Percentiles rank a stretch among this genome's conserved stretches.
phyloP scores from a whole-genome alignment of 2,888 invertebrate species.

The Macrophya alboannulata region DNA sequence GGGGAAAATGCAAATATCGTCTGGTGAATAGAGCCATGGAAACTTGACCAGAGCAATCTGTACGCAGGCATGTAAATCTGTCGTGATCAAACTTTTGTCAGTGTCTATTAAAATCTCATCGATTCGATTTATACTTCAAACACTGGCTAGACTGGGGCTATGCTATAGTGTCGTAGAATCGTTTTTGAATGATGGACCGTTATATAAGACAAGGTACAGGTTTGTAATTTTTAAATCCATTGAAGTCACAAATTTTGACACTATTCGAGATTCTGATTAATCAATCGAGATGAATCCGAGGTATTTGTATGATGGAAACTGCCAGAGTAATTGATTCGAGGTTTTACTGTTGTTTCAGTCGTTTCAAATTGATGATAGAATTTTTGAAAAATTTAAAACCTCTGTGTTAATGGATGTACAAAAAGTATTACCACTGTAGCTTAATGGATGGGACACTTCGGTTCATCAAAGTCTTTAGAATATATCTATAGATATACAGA shows the following conservation, averaged over 20 bases:
- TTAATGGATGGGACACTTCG: conserved; percentile 11
- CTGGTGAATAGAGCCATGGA: conserved; percentile 20
- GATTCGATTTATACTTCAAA: neutral
- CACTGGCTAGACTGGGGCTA: neutral
- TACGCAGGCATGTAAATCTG: neutral
- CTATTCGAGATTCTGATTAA: neutral
- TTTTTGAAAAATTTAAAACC: neutral
- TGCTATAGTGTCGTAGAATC: neutral
- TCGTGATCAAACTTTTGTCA: neutral
- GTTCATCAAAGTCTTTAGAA: conserved; percentile 7
- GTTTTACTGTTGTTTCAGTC: neutral
- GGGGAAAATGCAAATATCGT: conserved; percentile 38
- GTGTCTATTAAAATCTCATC: neutral
- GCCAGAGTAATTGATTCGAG: too few relatives aligned
- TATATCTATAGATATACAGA: neutral
- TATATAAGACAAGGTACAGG: neutral
- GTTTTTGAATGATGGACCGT: neutral
- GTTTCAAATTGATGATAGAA: neutral
- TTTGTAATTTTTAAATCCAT: neutral
- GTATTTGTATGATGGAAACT: too few relatives aligned
- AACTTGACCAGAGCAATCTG: conserved; percentile 40
- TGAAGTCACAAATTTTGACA: neutral
- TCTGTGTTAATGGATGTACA: neutral
- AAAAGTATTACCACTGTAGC: neutral
- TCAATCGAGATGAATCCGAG: neutral